These are phyloP conservation scores for Helogale parvula DNA, from an alignment of 2,113 vertebrate genomes.

Conservation along the genomic window DNA sequence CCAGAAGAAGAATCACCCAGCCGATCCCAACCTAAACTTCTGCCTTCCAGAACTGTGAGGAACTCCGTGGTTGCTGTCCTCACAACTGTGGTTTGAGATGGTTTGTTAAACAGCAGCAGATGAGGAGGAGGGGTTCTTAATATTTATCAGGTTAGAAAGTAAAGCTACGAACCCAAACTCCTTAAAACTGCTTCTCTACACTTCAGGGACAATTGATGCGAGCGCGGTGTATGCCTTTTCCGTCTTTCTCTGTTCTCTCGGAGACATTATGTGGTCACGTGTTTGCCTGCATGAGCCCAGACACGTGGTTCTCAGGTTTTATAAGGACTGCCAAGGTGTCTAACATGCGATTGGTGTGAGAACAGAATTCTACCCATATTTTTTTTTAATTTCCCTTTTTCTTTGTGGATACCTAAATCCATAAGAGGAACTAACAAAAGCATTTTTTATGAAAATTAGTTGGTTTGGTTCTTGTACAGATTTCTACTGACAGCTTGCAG, in stretches of 20 bases:
- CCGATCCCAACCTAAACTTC: not conserved
- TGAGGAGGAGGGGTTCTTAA: not conserved
- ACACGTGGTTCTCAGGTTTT: not conserved
- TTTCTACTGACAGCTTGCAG: conserved; percentile 23
- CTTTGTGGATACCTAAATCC: not conserved
- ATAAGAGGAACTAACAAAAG: not conserved
- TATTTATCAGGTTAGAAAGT: not conserved
- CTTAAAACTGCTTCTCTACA: not conserved
- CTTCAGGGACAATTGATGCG: not conserved
- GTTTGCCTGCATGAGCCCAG: not conserved
- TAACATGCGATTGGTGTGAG: not conserved
- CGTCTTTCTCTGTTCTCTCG: conserved; percentile 19
- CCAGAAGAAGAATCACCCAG: not conserved
- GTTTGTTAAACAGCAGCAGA: not conserved
- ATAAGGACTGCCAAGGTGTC: not conserved
- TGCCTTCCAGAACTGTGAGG: not conserved
- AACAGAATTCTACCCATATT: not conserved
- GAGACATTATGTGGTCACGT: not conserved
- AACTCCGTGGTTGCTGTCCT: not conserved
- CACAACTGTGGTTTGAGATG: not conserved
- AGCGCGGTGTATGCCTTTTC: not conserved
- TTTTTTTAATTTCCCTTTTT: not conserved
- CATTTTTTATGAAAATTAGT: conserved; percentile 22
- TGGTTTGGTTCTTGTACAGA: not conserved
- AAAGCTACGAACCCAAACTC: not conserved